phyloP scores from a whole-genome alignment of 2,888 invertebrate species.

The Pandemis corylana region DNA sequence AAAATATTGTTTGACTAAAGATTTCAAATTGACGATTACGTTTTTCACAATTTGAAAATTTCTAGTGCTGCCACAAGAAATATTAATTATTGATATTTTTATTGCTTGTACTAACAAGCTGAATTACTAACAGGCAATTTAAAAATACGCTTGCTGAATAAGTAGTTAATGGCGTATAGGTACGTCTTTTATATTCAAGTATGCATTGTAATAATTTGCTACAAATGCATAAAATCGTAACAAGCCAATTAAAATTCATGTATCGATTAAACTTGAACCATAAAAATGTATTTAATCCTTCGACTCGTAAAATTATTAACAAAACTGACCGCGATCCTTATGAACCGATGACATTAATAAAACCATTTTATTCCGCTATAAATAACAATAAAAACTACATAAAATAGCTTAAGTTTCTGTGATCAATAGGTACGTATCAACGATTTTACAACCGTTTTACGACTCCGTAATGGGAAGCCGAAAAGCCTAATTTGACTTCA shows the following conservation, averaged over 20 bases:
- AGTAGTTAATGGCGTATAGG: background rate
- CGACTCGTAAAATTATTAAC: slow-evolving; percentile 46
- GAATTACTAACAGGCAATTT: background rate
- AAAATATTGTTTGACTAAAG: no score
- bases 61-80: background rate
- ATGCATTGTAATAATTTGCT: slow-evolving; percentile 4
- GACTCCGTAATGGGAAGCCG: slow-evolving; percentile 72
- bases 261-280: slow-evolving; percentile 30
- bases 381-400: slow-evolving; percentile 83
- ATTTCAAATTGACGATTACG: background rate
- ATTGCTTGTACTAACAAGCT: background rate
- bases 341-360: slow-evolving; percentile 76
- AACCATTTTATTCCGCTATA: slow-evolving; percentile 78
- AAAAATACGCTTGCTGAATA: background rate
- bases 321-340: slow-evolving; percentile 56
- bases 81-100: background rate
- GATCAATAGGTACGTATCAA: slow-evolving; percentile 69
- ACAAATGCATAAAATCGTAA: slow-evolving; percentile 6
- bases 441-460: slow-evolving; percentile 79
- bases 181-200: no score
- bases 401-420: slow-evolving; percentile 78
- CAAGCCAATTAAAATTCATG: slow-evolving; percentile 17
- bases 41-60: background rate
- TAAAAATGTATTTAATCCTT: slow-evolving; percentile 26
- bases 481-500: slow-evolving; percentile 81